phyloP scores from a whole-genome alignment of 1,140 invertebrate species.

The Olivierus martensii region DNA sequence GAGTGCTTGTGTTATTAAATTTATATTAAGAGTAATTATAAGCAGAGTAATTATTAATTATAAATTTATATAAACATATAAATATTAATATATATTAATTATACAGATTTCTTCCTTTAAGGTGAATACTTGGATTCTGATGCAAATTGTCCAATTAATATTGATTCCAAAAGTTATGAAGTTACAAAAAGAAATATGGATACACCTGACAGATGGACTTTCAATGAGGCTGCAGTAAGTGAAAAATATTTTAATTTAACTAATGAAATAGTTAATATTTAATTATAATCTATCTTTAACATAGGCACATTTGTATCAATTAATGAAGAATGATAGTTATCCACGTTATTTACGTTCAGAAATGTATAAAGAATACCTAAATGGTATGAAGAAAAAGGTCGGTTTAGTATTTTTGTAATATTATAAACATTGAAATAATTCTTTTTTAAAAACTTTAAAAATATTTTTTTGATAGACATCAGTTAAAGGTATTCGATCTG shows the following conservation, averaged over 20 bases:
- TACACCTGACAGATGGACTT: conserved; percentile 76
- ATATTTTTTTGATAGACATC: conserved; percentile 50
- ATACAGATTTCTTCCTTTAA: too few relatives aligned
- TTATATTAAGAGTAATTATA: too few relatives aligned
- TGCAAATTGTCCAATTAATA: conserved; percentile 91
- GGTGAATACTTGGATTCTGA: conserved; percentile 85
- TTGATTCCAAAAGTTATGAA: conserved; percentile 79
- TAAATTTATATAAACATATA: too few relatives aligned
- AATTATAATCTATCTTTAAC: neutral
- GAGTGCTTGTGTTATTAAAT: too few relatives aligned
- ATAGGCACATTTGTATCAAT: conserved; percentile 93
- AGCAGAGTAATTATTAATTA: too few relatives aligned
- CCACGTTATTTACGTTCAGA: conserved; percentile 94
- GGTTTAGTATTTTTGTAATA: conserved; percentile 18
- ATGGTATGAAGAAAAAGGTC: conserved; percentile 91
- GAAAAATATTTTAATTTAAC: neutral
- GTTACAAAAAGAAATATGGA: conserved; percentile 58
- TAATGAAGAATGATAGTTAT: conserved; percentile 99
- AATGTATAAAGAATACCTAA: conserved; percentile 96
- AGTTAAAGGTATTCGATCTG: conserved; percentile 70
- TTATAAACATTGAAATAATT: neutral
- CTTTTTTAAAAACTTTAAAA: neutral
- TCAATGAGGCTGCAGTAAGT: conserved; percentile 87
- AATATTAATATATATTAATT: too few relatives aligned
- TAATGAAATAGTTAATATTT: neutral